A percentile compares a stretch with the other conserved stretches of the same genome.
Evolutionary conservation across 1,140 invertebrate species (phyloP).

Genomic region (Hyposmocoma kahamanoa): DNA sequence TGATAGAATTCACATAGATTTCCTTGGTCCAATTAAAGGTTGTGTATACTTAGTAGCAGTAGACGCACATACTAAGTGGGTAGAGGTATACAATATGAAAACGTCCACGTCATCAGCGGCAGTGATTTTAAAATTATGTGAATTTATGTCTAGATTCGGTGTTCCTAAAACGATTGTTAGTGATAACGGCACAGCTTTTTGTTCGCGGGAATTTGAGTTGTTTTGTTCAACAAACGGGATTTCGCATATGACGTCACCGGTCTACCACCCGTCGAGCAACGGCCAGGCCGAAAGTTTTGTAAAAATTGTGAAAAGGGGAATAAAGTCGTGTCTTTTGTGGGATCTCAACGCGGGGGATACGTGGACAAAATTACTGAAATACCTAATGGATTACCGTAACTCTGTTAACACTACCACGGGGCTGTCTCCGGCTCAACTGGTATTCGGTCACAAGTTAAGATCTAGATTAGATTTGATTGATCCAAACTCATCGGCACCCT

Average conservation of each 20-base stretch:
- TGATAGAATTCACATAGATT: conserved; percentile 6
- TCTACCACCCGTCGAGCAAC: conserved; percentile 10
- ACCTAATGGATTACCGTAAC: conserved; percentile 7
- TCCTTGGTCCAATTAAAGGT: conserved; percentile 2
- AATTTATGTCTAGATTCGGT: conserved; percentile 7
- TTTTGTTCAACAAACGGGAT: conserved; percentile 9
- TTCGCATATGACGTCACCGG: conserved; percentile 7
- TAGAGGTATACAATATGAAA: conserved; percentile 15
- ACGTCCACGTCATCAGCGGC: neutral
- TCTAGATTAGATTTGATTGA: conserved; percentile 1
- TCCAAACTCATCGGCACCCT: neutral
- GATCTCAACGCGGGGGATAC: neutral
- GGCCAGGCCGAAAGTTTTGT: conserved; percentile 8
- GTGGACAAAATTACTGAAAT: neutral
- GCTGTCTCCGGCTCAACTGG: neutral
- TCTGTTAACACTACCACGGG: conserved; percentile 6
- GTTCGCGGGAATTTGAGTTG: neutral
- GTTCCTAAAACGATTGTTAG: neutral
- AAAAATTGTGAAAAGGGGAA: conserved; percentile 8
- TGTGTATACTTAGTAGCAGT: neutral
- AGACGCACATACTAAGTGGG: conserved; percentile 25
- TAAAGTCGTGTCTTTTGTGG: neutral
- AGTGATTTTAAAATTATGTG: conserved; percentile 13
- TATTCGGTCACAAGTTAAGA: conserved; percentile 6
- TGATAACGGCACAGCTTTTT: conserved; percentile 9